Conservation (phyloP, 1,140 invertebrate genomes). For the Neodiprion pinetum region DNA sequence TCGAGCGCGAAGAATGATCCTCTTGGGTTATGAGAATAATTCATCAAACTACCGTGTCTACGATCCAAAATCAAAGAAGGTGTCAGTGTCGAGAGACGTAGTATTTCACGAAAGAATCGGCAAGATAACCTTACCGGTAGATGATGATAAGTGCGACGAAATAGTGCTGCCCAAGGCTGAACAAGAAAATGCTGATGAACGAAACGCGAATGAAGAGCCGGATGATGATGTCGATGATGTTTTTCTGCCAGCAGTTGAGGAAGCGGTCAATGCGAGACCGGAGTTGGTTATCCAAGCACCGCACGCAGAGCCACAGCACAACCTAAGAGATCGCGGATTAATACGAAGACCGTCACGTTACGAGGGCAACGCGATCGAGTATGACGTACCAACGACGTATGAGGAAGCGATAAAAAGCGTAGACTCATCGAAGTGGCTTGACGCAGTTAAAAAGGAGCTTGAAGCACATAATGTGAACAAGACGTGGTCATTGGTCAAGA, state of each 20-base stretch:
- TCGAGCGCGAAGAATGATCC: neutral
- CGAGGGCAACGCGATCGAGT: too few species aligned
- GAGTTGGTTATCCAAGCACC: too few species aligned
- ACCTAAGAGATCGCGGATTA: too few species aligned
- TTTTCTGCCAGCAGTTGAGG: constrained; percentile 39
- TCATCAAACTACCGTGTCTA: constrained; percentile 17
- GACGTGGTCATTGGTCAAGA: constrained; percentile 41
- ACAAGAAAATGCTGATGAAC: constrained; percentile 12
- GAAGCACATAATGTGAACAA: constrained; percentile 26
- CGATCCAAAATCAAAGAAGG: constrained; percentile 15
- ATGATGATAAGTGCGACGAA: constrained; percentile 1
- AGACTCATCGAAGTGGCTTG: too few species aligned
- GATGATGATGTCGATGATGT: constrained; percentile 10
- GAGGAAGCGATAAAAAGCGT: too few species aligned
- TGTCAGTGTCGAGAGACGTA: constrained; percentile 8
- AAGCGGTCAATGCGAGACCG: constrained; percentile 37
- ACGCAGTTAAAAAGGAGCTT: too few species aligned
- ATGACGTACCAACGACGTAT: too few species aligned
- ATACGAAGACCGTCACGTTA: too few species aligned
- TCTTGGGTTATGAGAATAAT: constrained; percentile 13
- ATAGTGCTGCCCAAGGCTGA: neutral
- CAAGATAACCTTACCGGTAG: neutral
- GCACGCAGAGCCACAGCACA: too few species aligned
- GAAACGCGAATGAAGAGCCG: constrained; percentile 21
- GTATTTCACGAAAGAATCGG: constrained; percentile 9